Conservation (phyloP, 2,888 invertebrate species). For the Cephus pulcher region DNA sequence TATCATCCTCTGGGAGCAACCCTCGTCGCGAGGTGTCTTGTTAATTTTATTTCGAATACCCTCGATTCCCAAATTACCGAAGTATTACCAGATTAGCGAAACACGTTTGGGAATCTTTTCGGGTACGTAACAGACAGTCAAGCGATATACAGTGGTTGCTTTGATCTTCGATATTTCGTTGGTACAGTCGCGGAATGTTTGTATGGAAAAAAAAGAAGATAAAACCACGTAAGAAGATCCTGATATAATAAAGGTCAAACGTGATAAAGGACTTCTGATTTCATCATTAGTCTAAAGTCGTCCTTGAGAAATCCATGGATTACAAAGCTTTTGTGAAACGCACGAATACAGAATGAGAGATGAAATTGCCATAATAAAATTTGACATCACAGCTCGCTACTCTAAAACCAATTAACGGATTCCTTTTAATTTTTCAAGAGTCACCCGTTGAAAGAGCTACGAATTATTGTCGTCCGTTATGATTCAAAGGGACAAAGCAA, state of each 20-base stretch:
- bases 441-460: not conserved
- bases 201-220: too few relatives aligned
- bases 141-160: not conserved
- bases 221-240: too few relatives aligned
- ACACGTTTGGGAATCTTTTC: not conserved
- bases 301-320: not conserved
- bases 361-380: slow-evolving; percentile 18
- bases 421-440: slow-evolving; percentile 12
- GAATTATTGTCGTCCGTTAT: not conserved
- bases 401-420: slow-evolving; percentile 11
- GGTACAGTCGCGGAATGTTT: too few relatives aligned
- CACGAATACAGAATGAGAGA: not conserved
- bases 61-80: not conserved
- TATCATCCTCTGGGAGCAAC: not conserved
- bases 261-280: not conserved
- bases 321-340: not conserved
- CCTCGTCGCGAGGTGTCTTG: not conserved
- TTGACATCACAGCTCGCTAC: not conserved
- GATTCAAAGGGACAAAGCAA: not conserved
- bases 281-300: not conserved
- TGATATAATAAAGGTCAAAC: not conserved
- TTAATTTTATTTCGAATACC: not conserved
- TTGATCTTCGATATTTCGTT: not conserved
- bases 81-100: not conserved
- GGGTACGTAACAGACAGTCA: not conserved